Conservation (phyloP, 1,140 invertebrate genomes). For the Drosophila leontia region DNA sequence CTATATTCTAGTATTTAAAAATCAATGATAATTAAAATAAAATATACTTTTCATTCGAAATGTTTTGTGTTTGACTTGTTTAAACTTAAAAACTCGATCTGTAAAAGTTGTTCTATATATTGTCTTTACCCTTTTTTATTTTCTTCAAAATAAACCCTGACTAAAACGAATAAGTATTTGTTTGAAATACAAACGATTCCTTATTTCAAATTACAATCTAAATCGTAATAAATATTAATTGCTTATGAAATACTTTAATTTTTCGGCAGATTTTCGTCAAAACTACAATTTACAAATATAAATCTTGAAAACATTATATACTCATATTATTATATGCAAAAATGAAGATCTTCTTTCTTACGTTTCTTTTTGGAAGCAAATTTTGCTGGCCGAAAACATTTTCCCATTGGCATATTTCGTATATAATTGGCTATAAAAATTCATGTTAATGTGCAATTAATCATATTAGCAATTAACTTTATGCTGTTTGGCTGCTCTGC, state of each 20-base stretch:
- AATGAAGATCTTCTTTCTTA: not conserved
- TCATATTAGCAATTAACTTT: constrained; percentile 84
- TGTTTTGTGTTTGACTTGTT: too few relatives aligned
- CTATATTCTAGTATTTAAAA: not conserved
- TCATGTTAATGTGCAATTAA: constrained; percentile 84
- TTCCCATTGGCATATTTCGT: constrained; percentile 79
- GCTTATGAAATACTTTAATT: too few relatives aligned
- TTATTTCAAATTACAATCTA: too few relatives aligned
- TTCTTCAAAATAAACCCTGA: too few relatives aligned
- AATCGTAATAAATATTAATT: too few relatives aligned
- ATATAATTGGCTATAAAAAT: constrained; percentile 83
- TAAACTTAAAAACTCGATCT: too few relatives aligned
- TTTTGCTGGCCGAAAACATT: constrained; percentile 20
- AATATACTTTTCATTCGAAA: too few relatives aligned
- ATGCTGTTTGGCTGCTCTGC: constrained; percentile 77
- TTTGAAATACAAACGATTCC: too few relatives aligned
- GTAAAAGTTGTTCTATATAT: too few relatives aligned
- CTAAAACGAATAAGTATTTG: too few relatives aligned
- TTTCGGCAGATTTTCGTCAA: too few relatives aligned
- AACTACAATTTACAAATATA: not conserved
- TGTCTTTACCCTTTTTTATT: too few relatives aligned
- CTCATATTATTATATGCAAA: not conserved
- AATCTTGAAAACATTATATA: not conserved
- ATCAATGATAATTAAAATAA: not conserved
- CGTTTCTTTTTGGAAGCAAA: not conserved